Evolutionary conservation across 2,113 vertebrate genomes (phyloP), one percentile per base, ranked within the genome.

Genomic region (Sakesphorus luctuosus): DNA sequence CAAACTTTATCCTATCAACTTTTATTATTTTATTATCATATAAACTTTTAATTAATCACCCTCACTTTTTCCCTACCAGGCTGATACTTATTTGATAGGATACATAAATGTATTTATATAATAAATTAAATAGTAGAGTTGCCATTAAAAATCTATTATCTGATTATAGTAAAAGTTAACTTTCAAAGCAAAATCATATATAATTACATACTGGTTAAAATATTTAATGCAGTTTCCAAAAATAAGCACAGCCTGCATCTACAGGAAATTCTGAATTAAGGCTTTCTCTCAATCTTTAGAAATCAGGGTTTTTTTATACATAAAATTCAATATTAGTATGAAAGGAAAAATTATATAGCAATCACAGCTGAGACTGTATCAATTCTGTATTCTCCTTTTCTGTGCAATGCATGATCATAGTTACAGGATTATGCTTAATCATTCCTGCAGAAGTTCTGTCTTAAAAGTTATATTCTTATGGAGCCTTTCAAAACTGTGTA

Each of bases 291-390:
- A 87, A 61, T 35, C 55, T 76, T 93, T 87, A 67, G 73, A 94
- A 95, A 83, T 83, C 33, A 55, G 25, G 93, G 90, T 85, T 29
- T 90, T n/a, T 87, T 94, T 89, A 55, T 76, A 91, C 8, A 44
- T 55, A 62, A 91, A 83, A 93, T 90, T 80, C 75, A 89, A 88
- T 93, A 90, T 94, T 96, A n/a, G 10, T 59, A 80, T 83, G 63
- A 95, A 91, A 94, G 96, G 91, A 80, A 95, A 95, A 96, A 94
- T 93, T 87, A 71, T 72, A 90, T 89, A 94, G 67, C 87, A 94
- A 95, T 71, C 44, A 63, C 69, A 93, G 59, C 59, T 75, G 86
- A 84, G 80, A 82, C 21, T 52, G 6, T 81, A 86, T 88, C 35
- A 92, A 62, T 87, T 82, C 53, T 66, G 33, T 55, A 85, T 85